Evolutionary conservation across 2,888 invertebrate species (phyloP).

Genomic region (Platycheirus albimanus): DNA sequence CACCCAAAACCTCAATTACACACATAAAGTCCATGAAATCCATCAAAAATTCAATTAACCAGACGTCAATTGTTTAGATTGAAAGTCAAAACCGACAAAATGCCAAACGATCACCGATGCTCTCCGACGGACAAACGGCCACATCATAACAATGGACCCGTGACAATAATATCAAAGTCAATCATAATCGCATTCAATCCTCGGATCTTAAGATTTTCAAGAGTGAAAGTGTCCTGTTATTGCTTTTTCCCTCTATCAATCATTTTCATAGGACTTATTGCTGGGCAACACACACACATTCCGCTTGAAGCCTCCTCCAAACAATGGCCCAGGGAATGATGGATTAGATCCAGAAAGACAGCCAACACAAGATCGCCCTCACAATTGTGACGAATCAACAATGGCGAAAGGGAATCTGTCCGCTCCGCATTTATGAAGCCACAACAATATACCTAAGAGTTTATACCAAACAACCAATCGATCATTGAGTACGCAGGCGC

Average conservation of each 20-base stretch:
- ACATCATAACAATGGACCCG: conserved; percentile 32
- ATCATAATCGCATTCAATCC: conserved; percentile 58
- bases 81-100: conserved; percentile 47
- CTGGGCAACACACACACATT: conserved; percentile 11
- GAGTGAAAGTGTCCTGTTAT: conserved; percentile 72
- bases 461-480: conserved; percentile 58
- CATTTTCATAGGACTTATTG: conserved; percentile 56
- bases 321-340: conserved; percentile 63
- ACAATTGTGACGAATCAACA: conserved; percentile 73
- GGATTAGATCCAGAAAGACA: conserved; percentile 52
- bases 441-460: not conserved
- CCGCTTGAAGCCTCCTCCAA: conserved; percentile 18
- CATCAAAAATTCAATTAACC: conserved; percentile 57
- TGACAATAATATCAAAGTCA: conserved; percentile 42
- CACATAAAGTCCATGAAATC: conserved; percentile 35
- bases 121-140: too few species aligned
- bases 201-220: conserved; percentile 52
- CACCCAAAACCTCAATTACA: conserved; percentile 55
- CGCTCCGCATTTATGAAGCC: conserved; percentile 4
- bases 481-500: conserved; percentile 57
- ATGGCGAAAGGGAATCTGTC: conserved; percentile 48
- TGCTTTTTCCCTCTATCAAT: conserved; percentile 60
- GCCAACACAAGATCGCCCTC: conserved; percentile 42
- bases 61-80: conserved; percentile 39
- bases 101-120: conserved; percentile 19